Conservation (phyloP, 2,888 invertebrate genomes). For the Eulithis testata region DNA sequence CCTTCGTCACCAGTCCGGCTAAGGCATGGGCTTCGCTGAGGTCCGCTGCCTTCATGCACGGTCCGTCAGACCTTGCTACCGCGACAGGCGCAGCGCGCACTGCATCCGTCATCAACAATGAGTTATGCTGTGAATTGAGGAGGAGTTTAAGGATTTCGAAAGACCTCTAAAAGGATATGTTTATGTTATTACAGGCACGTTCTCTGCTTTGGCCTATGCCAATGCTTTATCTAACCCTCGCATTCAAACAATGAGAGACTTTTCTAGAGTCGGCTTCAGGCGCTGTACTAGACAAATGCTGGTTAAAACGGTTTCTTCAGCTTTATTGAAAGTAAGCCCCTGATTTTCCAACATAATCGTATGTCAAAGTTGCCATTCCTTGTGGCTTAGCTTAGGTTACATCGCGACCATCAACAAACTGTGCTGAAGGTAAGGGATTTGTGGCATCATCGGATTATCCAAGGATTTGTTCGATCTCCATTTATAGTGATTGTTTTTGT, state of each 20-base stretch:
- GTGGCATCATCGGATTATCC: slow-evolving; percentile 34
- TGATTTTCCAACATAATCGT: too few relatives aligned
- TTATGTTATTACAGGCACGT: too few relatives aligned
- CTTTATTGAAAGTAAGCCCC: too few relatives aligned
- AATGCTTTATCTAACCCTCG: too few relatives aligned
- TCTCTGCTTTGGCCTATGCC: too few relatives aligned
- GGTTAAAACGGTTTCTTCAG: too few relatives aligned
- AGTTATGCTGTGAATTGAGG: slow-evolving; percentile 59
- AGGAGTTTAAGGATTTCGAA: not conserved
- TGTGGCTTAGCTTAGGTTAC: not conserved
- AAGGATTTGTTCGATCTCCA: slow-evolving; percentile 40
- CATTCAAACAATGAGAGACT: too few relatives aligned
- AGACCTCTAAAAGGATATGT: too few relatives aligned
- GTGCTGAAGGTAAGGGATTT: slow-evolving; percentile 24
- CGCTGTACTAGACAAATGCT: too few relatives aligned
- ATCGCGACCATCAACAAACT: slow-evolving; percentile 9
- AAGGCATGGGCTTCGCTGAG: slow-evolving; percentile 77
- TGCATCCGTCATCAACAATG: slow-evolving; percentile 68
- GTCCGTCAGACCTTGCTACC: slow-evolving; percentile 57
- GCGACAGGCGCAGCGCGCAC: slow-evolving; percentile 61
- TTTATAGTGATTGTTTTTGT: slow-evolving; percentile 44
- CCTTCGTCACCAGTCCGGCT: slow-evolving; percentile 68
- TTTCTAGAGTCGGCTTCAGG: too few relatives aligned
- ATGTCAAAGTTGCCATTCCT: not conserved
- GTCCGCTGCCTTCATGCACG: slow-evolving; percentile 60